Percentiles rank a stretch among this genome's conserved stretches.
phyloP scores from a whole-genome alignment of 2,797 vertebrate genomes.

The Huso huso region DNA sequence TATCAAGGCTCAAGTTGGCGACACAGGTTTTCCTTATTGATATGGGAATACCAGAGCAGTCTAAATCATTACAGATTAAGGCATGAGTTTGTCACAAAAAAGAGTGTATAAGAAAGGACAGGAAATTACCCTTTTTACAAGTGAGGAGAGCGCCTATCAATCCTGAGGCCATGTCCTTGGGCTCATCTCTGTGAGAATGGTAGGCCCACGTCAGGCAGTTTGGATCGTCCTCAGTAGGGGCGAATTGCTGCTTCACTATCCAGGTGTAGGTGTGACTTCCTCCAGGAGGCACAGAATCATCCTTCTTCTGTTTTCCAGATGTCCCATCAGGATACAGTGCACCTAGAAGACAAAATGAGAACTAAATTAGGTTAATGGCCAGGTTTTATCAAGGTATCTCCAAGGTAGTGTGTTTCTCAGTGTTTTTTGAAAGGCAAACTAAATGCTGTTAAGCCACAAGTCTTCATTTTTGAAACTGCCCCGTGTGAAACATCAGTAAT shows the following conservation, averaged over 20 bases:
- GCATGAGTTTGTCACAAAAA: slow-evolving; percentile 17
- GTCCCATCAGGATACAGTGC: slow-evolving; percentile 87
- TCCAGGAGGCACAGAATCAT: slow-evolving; percentile 77
- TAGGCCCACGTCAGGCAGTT: slow-evolving; percentile 93
- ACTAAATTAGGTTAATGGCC: no score
- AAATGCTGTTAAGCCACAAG: no score
- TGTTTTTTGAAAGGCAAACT: no score
- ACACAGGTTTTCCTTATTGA: no score
- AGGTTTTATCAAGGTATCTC: no score
- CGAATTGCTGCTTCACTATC: slow-evolving; percentile 76
- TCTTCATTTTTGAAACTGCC: no score
- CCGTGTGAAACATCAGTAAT: no score
- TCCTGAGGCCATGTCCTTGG: slow-evolving; percentile 81
- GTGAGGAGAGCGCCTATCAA: slow-evolving; percentile 84
- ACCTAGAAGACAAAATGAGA: slow-evolving; percentile 47
- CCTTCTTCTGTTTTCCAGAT: slow-evolving; percentile 62
- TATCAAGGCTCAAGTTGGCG: no score
- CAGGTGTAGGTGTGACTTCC: slow-evolving; percentile 80
- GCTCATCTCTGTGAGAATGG: slow-evolving; percentile 82
- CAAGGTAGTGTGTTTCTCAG: no score
- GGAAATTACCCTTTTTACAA: slow-evolving; percentile 80
- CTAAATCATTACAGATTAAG: no score
- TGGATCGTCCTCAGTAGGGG: slow-evolving; percentile 73
- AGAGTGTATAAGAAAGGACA: slow-evolving; percentile 45
- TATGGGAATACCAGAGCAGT: no score